Percentiles rank a stretch among this genome's conserved stretches.
Conservation (phyloP, 2,797 vertebrate species). For the Ciconia nigra region DNA sequence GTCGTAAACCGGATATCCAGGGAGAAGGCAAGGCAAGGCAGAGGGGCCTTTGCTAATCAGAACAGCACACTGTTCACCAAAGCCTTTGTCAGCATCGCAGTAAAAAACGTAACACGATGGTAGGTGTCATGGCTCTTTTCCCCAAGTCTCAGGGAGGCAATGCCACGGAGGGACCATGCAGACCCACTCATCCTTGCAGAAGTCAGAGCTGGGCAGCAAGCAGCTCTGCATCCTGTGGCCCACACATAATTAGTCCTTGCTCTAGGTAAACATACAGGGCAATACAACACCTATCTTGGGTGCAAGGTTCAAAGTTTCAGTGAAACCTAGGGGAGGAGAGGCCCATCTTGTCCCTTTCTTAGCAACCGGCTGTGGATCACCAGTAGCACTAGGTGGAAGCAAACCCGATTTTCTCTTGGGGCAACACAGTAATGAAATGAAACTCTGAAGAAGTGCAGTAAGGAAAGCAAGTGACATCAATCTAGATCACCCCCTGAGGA, state of each 20-base stretch:
- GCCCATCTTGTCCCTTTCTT: not conserved
- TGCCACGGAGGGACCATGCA: rapidly evolving
- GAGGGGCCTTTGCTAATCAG: not conserved
- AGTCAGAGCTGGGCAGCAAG: not conserved
- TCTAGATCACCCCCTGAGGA: not conserved
- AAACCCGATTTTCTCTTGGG: not conserved
- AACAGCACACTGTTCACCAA: not conserved
- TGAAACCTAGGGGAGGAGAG: not conserved
- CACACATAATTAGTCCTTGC: rapidly evolving
- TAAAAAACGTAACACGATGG: rapidly evolving
- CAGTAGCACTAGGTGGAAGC: not conserved
- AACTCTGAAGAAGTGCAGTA: not conserved
- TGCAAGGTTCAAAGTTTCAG: not conserved
- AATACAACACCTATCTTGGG: not conserved
- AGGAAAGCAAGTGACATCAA: not conserved
- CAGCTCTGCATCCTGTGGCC: not conserved
- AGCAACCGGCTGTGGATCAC: not conserved
- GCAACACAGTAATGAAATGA: not conserved
- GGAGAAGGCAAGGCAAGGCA: not conserved
- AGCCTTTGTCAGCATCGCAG: not conserved
- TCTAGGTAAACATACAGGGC: not conserved
- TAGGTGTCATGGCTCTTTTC: not conserved
- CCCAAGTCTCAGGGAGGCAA: rapidly evolving
- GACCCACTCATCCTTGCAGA: not conserved
- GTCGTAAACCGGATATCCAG: rapidly evolving